A percentile compares a stretch with the other conserved stretches of the same genome.
Conservation (phyloP, 2,113 vertebrate species). For the Himantopus leucocephalus region DNA sequence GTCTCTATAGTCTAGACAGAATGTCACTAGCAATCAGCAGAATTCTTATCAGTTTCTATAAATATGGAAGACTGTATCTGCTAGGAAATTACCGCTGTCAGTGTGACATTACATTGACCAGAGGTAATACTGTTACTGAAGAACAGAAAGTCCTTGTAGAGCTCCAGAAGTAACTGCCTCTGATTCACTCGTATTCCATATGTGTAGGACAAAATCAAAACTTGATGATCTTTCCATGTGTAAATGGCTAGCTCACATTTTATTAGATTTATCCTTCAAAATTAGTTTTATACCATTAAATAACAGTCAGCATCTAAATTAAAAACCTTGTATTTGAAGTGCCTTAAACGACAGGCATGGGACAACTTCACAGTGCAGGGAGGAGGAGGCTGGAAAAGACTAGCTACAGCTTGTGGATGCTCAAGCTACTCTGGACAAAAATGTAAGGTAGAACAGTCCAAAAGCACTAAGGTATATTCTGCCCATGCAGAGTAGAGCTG, state of each 20-base stretch:
- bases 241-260: neutral
- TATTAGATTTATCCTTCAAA: neutral
- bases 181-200: neutral
- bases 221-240: neutral
- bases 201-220: conserved; percentile 25
- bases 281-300: neutral
- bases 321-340: neutral
- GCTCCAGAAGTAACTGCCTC: conserved; percentile 9
- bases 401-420: neutral
- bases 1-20: conserved; percentile 62
- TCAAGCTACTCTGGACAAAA: neutral
- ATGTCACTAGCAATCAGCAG: conserved; percentile 66
- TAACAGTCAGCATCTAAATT: neutral
- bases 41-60: conserved; percentile 70
- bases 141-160: conserved; percentile 54
- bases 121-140: conserved; percentile 49
- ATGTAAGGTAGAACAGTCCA: neutral
- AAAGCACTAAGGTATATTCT: neutral
- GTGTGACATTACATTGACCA: conserved; percentile 56
- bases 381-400: neutral
- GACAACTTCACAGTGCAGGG: neutral
- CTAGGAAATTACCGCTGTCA: conserved; percentile 60
- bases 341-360: neutral
- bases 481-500: neutral
- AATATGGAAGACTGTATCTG: conserved; percentile 56